Conservation (phyloP, 53 echinoderm and acorn worm genomes). For the Henricia sp. region DNA sequence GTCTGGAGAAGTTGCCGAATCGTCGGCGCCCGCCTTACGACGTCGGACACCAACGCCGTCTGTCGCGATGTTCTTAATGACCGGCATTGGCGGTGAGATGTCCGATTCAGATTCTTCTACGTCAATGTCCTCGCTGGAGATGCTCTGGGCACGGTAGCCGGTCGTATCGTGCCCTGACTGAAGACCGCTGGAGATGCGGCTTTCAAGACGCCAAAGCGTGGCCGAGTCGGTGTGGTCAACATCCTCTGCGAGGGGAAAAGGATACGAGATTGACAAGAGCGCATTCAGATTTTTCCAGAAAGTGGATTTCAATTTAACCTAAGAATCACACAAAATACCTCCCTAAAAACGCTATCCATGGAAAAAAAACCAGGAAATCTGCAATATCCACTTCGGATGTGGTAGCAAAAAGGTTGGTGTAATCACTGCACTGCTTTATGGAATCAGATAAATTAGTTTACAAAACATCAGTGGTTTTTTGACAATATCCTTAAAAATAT, state of each 20-base stretch:
- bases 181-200: conserved; percentile 4
- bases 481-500: too few relatives aligned
- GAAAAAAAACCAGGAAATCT: too few relatives aligned
- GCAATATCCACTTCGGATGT: too few relatives aligned
- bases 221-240: conserved; percentile 56
- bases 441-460: too few relatives aligned
- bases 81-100: conserved; percentile 3
- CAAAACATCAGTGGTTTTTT: too few relatives aligned
- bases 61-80: not conserved
- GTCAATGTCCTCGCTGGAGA: conserved; percentile 54
- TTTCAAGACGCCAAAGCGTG: conserved; percentile 41
- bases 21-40: not conserved
- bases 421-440: too few relatives aligned
- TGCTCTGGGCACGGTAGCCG: conserved; percentile 4
- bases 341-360: too few relatives aligned
- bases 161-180: not conserved
- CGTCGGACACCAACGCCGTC: conserved; percentile 38
- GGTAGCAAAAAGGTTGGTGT: too few relatives aligned
- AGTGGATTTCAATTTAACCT: too few relatives aligned
- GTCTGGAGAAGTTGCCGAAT: not conserved
- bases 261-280: too few relatives aligned
- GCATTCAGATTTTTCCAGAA: too few relatives aligned
- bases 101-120: conserved; percentile 43
- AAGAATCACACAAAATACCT: too few relatives aligned
- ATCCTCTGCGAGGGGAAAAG: conserved; percentile 17